These are phyloP conservation scores for Drosophila aff. DNA, from an alignment of 1,140 invertebrate species.

Conservation along the genomic window DNA sequence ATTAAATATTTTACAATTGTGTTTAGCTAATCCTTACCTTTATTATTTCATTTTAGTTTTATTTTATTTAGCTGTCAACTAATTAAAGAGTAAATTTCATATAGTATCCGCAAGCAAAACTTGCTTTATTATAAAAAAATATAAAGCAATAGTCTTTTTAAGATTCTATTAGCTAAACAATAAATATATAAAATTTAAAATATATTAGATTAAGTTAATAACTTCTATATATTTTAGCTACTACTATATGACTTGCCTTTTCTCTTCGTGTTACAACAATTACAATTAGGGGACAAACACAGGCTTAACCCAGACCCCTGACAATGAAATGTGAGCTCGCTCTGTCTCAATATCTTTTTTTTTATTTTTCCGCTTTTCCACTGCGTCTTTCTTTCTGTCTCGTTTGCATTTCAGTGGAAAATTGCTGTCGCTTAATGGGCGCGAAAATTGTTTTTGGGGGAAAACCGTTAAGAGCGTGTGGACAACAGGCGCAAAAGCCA, in stretches of 20 bases:
- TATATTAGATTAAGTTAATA: background rate
- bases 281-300: conserved; percentile 38
- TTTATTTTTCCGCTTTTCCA: conserved; percentile 4
- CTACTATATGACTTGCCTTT: background rate
- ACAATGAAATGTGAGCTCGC: conserved; percentile 80
- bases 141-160: background rate
- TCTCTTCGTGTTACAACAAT: conserved; percentile 14
- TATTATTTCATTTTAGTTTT: too few species aligned
- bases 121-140: background rate
- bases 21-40: too few species aligned
- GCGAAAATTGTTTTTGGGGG: conserved; percentile 55
- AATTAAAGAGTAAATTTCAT: too few species aligned
- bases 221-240: too few species aligned
- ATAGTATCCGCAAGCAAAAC: too few species aligned
- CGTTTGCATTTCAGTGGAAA: conserved; percentile 72
- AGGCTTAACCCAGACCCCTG: conserved; percentile 49
- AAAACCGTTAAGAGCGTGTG: conserved; percentile 72
- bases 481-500: conserved; percentile 58
- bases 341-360: conserved; percentile 39
- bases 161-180: background rate
- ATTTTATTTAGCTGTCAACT: too few species aligned
- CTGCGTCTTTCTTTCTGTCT: conserved; percentile 24
- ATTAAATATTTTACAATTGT: too few species aligned
- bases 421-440: conserved; percentile 71
- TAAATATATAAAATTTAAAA: background rate